A percentile compares a stretch with the other conserved stretches of the same genome.
Evolutionary conservation across 2,113 vertebrate species (phyloP).

Genomic region (Labrus mixtus): DNA sequence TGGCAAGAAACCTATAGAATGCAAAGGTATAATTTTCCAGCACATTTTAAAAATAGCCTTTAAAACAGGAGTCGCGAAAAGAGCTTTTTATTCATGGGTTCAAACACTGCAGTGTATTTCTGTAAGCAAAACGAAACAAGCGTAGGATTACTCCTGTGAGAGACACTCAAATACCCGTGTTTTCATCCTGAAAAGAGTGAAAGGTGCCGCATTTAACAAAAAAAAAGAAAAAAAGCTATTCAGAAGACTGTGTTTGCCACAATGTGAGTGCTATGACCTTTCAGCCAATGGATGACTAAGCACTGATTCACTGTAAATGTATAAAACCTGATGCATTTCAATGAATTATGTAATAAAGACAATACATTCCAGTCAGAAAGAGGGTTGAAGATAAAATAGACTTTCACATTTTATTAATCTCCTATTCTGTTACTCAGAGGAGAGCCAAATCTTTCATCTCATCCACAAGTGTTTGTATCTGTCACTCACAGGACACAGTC

Average conservation of each 20-base stretch:
- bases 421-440: too few relatives aligned
- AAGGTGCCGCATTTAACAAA: not conserved
- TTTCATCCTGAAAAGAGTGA: not conserved
- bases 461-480: not conserved
- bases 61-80: not conserved
- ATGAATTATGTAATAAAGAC: not conserved
- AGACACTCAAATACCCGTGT: not conserved
- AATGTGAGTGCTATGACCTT: not conserved
- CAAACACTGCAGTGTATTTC: not conserved
- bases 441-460: not conserved
- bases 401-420: not conserved
- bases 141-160: not conserved
- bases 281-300: not conserved
- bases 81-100: not conserved
- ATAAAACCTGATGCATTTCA: not conserved
- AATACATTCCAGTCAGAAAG: not conserved
- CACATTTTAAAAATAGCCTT: not conserved
- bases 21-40: slow-evolving; percentile 26
- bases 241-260: not conserved
- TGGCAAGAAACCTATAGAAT: not conserved
- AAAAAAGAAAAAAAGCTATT: not conserved
- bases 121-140: slow-evolving; percentile 1
- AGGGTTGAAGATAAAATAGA: not conserved
- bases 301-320: not conserved
- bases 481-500: not conserved